Base-by-base conservation (phyloP, 1,140 invertebrate genomes). In the Drosophila kanapiae region DNA sequence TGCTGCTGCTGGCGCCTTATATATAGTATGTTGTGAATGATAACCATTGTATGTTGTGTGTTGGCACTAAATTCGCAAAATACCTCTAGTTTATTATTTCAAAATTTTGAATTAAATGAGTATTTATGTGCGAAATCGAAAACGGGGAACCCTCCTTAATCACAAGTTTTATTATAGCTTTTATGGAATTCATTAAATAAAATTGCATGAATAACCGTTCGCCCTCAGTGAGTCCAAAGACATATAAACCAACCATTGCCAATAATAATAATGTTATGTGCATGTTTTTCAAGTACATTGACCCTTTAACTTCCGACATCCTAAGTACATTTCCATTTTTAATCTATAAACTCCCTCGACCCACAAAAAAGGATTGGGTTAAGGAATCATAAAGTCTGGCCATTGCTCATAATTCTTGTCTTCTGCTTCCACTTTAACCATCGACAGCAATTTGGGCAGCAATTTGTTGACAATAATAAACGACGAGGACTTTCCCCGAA, bases 391-490 rank as follows among this genome's bases (percentile, higher is more conserved):
- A 80, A 87, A 83, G 62, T 56, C 59, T 43, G 40, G 45, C 45
- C 37, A 80, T 69, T 71, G 79, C 65, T 88, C 74, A 84, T 84
- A 75, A 75, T 82, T 82, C 75, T 49, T 62, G 9, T 67, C 48
- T 42, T 81, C 47, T 83, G 51, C 57, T 61, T 35, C 49, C 51
- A 63, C 62, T 85, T 57, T 45, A 53, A 76, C 47, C 68, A 80
- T 82, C 54, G 31, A 37, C 94, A 96, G 96, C 91, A 95, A 96
- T 93, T 92, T 96, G 75, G 95, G 94, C 69, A 95, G 94, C 92
- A 96, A 96, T 93, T 93, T 94, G 64, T 93, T 96, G 80, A 95
- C 94, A 75, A 93, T 93, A 92, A 94, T 96, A 93, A 94, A 95
- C 76, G 92, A 93, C 59, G 93, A 94, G 85, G 94, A 95, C 72